Base-by-base conservation (phyloP, 2,888 invertebrate species). In the Drosophila limbata region DNA sequence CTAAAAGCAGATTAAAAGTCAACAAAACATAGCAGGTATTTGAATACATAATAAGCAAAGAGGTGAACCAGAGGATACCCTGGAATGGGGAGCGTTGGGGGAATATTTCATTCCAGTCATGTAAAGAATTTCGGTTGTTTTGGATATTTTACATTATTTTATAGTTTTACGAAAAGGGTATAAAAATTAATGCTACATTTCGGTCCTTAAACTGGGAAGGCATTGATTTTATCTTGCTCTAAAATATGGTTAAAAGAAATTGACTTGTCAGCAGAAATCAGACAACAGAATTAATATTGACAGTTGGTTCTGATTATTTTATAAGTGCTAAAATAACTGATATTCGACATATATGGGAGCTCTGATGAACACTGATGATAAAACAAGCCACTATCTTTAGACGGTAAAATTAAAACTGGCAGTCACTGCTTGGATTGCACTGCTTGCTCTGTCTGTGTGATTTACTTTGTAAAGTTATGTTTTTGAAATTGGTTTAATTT, bases 1-100 rank as follows among this genome's bases (percentile, higher is more conserved):
- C 25, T 28, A 15, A 39, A 21, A n/a, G 31, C 47, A 56, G 33
- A 47, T 56, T 63, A 25, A 63, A 63, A 56, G 57, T 25, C 56
- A 47, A 47, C 52, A 40, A 19, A 47, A 15, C 28, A 33, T 1
- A 17, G 35, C 17, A 31, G 37, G n/a, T 42, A 13, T 33, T 6
- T 15, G 10, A 19, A n/a, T 1, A 3, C 10, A 25, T 6, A 13
- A 13, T 13, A 10, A 0, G 3, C 6, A 19, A 11, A 9, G 11
- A 6, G 25, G 3, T 6, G 13, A 6, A 48, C 47, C 17, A 9
- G 3, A 1, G 47, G 15, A 37, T 47, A 57, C 25, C 25, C 21
- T 47, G 39, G 15, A 17, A n/a, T 35, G 35, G 13, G 3, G 1
- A 35, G 33, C 4, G 33, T 35, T 35, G 11, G 13, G 1, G 4